Evolutionary conservation across 2,113 vertebrate species (phyloP).

Genomic region (Equus przewalskii): DNA sequence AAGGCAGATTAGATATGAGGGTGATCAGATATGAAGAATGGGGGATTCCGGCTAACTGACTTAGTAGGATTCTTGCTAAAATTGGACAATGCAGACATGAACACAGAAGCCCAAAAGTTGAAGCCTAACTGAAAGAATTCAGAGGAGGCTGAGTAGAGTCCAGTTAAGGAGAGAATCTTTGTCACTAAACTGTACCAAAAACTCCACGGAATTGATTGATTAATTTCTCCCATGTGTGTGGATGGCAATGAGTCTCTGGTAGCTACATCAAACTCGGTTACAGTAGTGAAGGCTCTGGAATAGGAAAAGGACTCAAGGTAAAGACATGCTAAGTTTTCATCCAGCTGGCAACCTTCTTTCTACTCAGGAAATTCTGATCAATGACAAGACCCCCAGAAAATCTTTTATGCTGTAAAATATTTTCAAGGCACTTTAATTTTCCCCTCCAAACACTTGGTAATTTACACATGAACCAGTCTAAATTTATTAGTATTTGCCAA

Average conservation of each 20-base stretch:
- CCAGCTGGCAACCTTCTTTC: neutral
- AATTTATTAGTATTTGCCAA: slow-evolving; percentile 30
- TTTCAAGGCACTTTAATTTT: neutral
- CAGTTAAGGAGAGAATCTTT: neutral
- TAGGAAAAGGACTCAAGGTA: neutral
- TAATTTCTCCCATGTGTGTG: neutral
- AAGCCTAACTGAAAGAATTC: neutral
- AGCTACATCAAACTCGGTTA: neutral
- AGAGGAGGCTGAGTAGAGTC: neutral
- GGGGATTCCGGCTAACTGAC: neutral
- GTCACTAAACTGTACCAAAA: neutral
- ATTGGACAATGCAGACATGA: neutral
- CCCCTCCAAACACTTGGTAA: neutral
- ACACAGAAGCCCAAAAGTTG: neutral
- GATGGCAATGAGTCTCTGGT: neutral
- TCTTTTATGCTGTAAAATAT: neutral
- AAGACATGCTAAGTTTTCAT: slow-evolving; percentile 7
- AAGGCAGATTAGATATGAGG: neutral
- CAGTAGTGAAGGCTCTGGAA: neutral
- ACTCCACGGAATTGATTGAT: neutral
- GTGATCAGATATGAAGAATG: neutral
- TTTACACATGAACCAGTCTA: neutral
- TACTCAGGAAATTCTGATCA: neutral
- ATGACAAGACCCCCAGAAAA: neutral
- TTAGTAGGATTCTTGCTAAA: neutral